Evolutionary conservation across 1,140 invertebrate genomes (phyloP).

Genomic region (Neotoxoptera formosana): DNA sequence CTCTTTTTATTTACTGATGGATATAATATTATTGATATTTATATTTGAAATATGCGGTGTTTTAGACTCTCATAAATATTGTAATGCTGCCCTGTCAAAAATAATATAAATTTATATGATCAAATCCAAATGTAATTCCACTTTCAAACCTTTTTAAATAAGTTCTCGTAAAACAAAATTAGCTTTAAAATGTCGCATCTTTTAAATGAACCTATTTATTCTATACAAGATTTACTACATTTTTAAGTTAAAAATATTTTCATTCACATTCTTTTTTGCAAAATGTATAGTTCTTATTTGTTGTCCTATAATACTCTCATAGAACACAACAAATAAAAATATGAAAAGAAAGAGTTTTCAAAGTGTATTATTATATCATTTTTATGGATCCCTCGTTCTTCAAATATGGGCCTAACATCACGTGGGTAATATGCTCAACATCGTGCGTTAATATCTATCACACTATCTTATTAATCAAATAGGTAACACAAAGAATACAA

Average conservation of each 20-base stretch:
- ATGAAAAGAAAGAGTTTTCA: not conserved
- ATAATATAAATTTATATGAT: not conserved
- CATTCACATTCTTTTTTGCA: not conserved
- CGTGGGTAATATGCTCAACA: not conserved
- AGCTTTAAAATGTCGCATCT: not conserved
- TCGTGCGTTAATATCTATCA: not conserved
- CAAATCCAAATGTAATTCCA: not conserved
- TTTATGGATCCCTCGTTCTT: not conserved
- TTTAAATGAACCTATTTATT: not conserved
- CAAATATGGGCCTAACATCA: not conserved
- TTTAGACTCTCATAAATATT: not conserved
- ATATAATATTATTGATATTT: constrained; percentile 15
- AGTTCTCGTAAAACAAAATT: not conserved
- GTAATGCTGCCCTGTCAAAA: not conserved
- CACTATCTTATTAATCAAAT: not conserved
- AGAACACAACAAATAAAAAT: not conserved
- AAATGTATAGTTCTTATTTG: not conserved
- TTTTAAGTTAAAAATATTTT: not conserved
- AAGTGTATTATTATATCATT: not conserved
- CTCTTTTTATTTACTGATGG: not conserved
- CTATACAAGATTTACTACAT: not conserved
- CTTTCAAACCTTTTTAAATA: not conserved
- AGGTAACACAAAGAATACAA: not conserved
- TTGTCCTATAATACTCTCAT: not conserved
- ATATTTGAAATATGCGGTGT: not conserved